phyloP scores from a whole-genome alignment of 2,888 invertebrate genomes.

The Nomada ferruginata region DNA sequence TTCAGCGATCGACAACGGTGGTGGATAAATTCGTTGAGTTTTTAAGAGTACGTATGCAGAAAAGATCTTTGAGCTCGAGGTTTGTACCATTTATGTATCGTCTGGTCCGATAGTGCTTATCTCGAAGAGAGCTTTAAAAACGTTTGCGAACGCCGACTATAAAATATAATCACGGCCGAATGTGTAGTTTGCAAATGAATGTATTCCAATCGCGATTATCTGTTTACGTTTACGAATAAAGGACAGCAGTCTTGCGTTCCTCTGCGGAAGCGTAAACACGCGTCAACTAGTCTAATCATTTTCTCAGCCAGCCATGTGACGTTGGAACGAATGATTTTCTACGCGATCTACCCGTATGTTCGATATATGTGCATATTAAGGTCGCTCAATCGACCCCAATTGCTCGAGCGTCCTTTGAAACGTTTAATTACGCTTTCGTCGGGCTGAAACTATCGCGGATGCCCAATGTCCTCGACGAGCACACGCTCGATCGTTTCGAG shows the following conservation, averaged over 20 bases:
- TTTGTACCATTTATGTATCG: conserved; percentile 1
- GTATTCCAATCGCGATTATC: not conserved
- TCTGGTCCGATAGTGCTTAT: conserved; percentile 16
- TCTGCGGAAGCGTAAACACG: not conserved
- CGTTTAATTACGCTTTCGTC: conserved; percentile 36
- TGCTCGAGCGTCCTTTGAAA: conserved; percentile 36
- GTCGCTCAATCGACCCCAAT: conserved; percentile 60
- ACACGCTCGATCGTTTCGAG: not conserved
- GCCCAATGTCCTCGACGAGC: not conserved
- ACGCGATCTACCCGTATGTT: conserved; percentile 7
- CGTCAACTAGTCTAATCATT: not conserved
- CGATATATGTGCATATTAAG: conserved; percentile 32
- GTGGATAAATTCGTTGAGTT: not conserved
- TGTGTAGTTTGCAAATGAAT: not conserved
- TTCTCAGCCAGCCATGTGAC: conserved; percentile 14
- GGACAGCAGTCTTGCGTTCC: not conserved
- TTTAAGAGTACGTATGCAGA: not conserved
- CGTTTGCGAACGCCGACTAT: not conserved
- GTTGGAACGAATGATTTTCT: conserved; percentile 15
- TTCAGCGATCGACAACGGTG: not conserved
- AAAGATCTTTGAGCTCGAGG: not conserved
- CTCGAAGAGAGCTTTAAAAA: not conserved
- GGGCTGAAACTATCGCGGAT: not conserved
- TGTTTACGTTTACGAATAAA: conserved; percentile 25
- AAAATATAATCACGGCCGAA: not conserved